These are phyloP conservation scores for Euura saliciscinereae DNA, from an alignment of 1,140 invertebrate genomes.

Conservation along the genomic window DNA sequence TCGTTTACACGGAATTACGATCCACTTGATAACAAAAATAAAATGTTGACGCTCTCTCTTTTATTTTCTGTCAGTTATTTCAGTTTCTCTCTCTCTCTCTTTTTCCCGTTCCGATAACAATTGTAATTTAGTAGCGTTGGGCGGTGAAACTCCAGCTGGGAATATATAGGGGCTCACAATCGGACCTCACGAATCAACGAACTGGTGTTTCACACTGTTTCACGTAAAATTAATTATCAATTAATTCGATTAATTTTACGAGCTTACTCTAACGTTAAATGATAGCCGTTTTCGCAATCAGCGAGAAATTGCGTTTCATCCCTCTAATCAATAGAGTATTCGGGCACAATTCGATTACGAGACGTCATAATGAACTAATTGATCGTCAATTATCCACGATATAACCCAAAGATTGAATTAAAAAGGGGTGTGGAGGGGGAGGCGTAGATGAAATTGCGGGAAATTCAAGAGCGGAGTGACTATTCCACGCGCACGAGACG, in stretches of 20 bases:
- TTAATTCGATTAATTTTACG: slow-evolving; percentile 1
- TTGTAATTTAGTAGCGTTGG: neutral
- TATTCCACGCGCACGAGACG: slow-evolving; percentile 39
- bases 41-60: neutral
- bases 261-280: neutral
- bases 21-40: neutral
- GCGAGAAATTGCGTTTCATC: neutral
- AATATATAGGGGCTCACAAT: neutral
- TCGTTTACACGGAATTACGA: neutral
- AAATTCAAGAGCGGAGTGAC: slow-evolving; percentile 38
- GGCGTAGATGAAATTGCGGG: slow-evolving; percentile 38
- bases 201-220: neutral
- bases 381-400: neutral
- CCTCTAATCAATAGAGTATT: too few species aligned
- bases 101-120: neutral
- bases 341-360: too few species aligned
- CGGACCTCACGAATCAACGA: neutral
- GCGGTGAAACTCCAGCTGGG: slow-evolving; percentile 1
- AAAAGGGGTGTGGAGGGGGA: neutral
- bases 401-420: neutral
- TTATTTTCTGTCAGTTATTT: too few species aligned
- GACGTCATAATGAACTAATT: too few species aligned
- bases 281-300: neutral
- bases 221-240: slow-evolving; percentile 1
- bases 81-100: neutral